phyloP scores from a whole-genome alignment of 2,113 vertebrate species.

The Connochaetes taurinus region DNA sequence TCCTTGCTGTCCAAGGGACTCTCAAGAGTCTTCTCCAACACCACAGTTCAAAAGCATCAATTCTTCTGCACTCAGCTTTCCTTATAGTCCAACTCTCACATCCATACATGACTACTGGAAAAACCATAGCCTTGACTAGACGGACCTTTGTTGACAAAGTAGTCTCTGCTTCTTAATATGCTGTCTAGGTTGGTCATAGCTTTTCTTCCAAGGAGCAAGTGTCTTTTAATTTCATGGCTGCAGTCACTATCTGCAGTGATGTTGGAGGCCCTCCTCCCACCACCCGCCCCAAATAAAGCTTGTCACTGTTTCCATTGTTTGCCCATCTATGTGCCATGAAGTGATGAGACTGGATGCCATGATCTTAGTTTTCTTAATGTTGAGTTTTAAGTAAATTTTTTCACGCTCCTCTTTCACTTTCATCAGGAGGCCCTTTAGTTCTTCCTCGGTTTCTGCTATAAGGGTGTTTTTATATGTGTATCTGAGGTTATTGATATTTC shows the following conservation, averaged over 20 bases:
- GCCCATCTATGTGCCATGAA: background rate
- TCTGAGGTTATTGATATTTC: background rate
- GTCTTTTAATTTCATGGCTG: background rate
- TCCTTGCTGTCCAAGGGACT: background rate
- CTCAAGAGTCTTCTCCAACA: background rate
- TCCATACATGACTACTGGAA: background rate
- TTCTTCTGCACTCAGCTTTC: background rate
- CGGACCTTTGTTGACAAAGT: background rate
- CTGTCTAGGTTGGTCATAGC: background rate
- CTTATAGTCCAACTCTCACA: background rate
- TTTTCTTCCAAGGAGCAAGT: background rate
- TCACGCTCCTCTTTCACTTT: background rate
- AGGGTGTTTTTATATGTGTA: background rate
- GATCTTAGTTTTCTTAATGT: background rate
- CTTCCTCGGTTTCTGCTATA: background rate
- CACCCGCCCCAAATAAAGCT: background rate
- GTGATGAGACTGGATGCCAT: background rate
- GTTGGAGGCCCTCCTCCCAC: rapidly evolving
- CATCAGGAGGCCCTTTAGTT: background rate
- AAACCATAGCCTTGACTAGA: background rate
- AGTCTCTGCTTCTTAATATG: background rate
- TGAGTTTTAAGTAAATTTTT: background rate
- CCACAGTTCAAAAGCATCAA: background rate
- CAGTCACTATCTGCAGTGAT: background rate
- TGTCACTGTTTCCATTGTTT: background rate